phyloP scores from a whole-genome alignment of 2,888 invertebrate genomes.

The Hartigia nigra region DNA sequence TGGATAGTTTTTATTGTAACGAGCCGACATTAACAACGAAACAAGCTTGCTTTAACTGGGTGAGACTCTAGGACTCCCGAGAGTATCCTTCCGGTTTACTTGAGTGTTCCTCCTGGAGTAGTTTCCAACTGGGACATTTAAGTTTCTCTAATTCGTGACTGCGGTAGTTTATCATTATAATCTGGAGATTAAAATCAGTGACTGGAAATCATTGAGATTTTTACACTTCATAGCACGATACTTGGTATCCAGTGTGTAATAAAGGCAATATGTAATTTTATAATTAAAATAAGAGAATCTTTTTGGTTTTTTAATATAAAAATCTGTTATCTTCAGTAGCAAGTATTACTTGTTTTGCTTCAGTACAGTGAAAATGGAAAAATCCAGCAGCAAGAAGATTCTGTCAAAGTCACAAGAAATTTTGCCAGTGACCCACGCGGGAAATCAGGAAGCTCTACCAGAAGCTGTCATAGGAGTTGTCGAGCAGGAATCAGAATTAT shows the following conservation, averaged over 20 bases:
- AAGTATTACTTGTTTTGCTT: neutral
- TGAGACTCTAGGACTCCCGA: neutral
- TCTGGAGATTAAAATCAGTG: neutral
- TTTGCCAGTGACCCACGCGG: neutral
- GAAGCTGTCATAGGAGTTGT: neutral
- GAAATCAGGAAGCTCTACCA: neutral
- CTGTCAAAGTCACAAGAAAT: neutral
- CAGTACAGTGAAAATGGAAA: neutral
- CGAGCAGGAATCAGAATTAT: neutral
- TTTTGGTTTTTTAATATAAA: neutral
- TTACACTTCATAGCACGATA: neutral
- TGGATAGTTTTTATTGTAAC: neutral
- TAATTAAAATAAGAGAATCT: neutral
- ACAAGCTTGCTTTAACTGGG: neutral
- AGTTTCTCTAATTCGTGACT: neutral
- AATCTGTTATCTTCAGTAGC: neutral
- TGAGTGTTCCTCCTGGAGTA: neutral
- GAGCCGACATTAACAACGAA: neutral
- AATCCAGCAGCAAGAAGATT: neutral
- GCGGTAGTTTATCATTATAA: neutral
- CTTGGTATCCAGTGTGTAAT: no score
- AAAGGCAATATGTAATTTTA: neutral
- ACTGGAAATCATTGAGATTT: neutral
- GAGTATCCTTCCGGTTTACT: neutral
- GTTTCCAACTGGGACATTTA: neutral